phyloP scores from a whole-genome alignment of 2,888 invertebrate species.

The Caenorhabditis zanzibari region DNA sequence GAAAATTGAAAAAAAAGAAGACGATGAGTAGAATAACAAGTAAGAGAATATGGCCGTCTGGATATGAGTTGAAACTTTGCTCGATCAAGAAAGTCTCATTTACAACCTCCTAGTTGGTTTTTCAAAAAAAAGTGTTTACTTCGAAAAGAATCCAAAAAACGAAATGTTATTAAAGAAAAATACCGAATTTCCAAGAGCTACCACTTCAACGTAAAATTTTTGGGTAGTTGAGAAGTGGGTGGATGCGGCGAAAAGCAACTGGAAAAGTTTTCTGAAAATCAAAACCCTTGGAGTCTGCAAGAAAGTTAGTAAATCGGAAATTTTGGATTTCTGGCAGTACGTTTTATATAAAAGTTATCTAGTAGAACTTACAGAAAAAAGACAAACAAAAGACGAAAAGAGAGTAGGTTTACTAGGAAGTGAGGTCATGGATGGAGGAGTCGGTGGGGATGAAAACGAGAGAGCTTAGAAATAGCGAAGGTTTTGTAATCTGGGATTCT shows the following conservation, averaged over 20 bases:
- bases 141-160: too few relatives aligned
- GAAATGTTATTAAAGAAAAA: background rate
- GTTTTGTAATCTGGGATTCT: background rate
- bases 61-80: background rate
- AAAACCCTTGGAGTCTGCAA: too few relatives aligned
- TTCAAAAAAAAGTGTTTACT: background rate
- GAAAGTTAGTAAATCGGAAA: background rate
- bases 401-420: slow-evolving; percentile 2
- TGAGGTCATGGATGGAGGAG: background rate
- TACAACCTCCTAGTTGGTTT: background rate
- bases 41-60: slow-evolving; percentile 1
- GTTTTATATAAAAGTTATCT: too few relatives aligned
- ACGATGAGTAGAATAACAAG: slow-evolving; percentile 30
- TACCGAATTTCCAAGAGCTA: background rate
- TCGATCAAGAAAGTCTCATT: background rate
- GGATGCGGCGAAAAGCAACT: too few relatives aligned
- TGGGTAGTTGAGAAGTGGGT: background rate
- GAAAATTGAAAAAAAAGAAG: background rate
- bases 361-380: background rate
- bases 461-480: background rate
- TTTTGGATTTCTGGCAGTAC: too few relatives aligned
- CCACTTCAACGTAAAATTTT: background rate
- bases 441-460: background rate
- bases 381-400: background rate
- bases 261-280: too few relatives aligned